Base-by-base conservation (phyloP, 2,888 invertebrate species). In the Sepiola atlantica region DNA sequence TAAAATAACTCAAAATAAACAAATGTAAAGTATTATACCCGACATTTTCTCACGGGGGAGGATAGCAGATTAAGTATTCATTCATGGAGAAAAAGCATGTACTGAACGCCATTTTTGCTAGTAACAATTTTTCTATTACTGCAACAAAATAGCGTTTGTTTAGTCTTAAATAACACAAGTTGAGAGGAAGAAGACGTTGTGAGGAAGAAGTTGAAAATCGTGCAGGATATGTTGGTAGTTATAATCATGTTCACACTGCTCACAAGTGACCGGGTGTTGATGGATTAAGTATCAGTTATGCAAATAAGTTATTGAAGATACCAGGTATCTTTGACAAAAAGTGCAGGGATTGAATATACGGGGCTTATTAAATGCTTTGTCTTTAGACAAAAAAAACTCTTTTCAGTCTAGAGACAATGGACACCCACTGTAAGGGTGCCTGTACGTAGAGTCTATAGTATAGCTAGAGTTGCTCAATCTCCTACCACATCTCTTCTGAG, bases 141-240 rank as follows among this genome's bases (percentile, higher is more conserved):
- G 77, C n/a, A 77, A n/a, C n/a, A 77, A n/a, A n/a, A 77, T 77
- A n/a, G n/a, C n/a, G 77, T 77, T 77, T 77, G n/a, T 77, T 77
- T 77, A 77, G 77, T n/a, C 18, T 32, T n/a, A 45, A 45, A 45
- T 45, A 4, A 45, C 45, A 45, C 4, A 45, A 45, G n/a, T 77
- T 77, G n/a, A n/a, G 16, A 18, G n/a, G n/a, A 28, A n/a, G 77
- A 77, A 12, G 77, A 45, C 8, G 77, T 77, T 77, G 28, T 28
- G 12, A 16, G n/a, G n/a, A 24, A 28, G 61, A 61, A 28, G 77
- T 28, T 28, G 77, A 77, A n/a, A 77, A 12, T 77, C n/a, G 77
- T 45, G 8, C 77, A n/a, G n/a, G n/a, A 77, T 14, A n/a, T 77
- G n/a, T n/a, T 77, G 14, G 77, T 77, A 77, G n/a, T 61, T 77